Base-by-base conservation (phyloP, 2,113 vertebrate species). In the Oncorhynchus clarkii region DNA sequence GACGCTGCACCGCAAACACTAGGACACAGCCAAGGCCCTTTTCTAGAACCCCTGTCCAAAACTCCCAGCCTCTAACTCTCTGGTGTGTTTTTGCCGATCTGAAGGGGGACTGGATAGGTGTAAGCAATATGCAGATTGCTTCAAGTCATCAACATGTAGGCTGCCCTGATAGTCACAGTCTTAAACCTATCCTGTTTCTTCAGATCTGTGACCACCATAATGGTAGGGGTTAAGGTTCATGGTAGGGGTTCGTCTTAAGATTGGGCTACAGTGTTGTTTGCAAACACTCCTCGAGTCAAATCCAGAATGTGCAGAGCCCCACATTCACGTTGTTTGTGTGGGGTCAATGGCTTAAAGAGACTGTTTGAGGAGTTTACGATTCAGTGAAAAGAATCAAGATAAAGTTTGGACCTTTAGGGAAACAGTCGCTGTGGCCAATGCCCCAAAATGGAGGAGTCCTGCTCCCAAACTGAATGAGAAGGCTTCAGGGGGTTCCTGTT, bases 1-100 rank as follows among this genome's bases (percentile, higher is more conserved):
- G 31, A 88, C 51, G 74, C 80, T 72, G 82, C 85, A 89, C 91
- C 77, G 89, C 91, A 92, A 91, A 89, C 80, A 75, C 78, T 69
- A 67, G 85, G 82, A 89, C 86, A 90, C 85, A 74, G 83, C 84
- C 49, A 16, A 3, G 13, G 49, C 49, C 49, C 49, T 5, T 13
- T 14, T 11, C 39, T 9, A 54, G 49, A 14, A 14, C 5, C 51
- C 16, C 49, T 16, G 3, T 18, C 51, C 51, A 1, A 16, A 18
- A 14, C 16, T 16, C 51, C 51, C 51, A 54, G 14, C 49, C 3
- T 18, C 49, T 51, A 16, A 14, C 49, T 1, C 49, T 12, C 27
- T 16, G 26, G 12, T 29, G 65, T 67, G 13, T 14, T 67, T n/a
- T 29, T 29, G 26, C 2, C 11, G 49, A 67, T 67, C 26, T 67